Conservation (phyloP, 1,140 invertebrate species). For the Chionoecetes opilio region DNA sequence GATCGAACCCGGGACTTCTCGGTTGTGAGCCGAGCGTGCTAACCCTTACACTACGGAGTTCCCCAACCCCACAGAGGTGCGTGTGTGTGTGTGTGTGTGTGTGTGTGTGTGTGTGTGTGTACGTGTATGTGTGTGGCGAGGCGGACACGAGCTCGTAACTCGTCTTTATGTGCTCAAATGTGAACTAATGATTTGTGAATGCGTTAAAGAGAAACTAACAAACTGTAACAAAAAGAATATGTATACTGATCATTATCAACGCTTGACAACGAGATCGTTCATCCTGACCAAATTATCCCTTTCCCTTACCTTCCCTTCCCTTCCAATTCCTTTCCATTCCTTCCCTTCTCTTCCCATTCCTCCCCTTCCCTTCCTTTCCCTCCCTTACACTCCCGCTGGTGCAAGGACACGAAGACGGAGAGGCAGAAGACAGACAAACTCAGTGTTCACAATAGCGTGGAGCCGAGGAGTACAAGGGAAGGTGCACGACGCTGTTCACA, state of each 20-base stretch:
- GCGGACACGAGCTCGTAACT: not conserved
- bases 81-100: not conserved
- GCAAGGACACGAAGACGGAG: not conserved
- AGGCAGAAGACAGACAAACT: not conserved
- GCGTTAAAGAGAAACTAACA: slow-evolving; percentile 10
- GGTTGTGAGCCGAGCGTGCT: too few relatives aligned
- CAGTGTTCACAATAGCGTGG: not conserved
- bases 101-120: too few relatives aligned
- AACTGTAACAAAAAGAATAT: not conserved
- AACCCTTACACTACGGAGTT: too few relatives aligned
- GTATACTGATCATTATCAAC: not conserved
- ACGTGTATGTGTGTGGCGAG: too few relatives aligned
- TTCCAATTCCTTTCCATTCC: not conserved
- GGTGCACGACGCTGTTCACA: not conserved
- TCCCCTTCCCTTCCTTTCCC: not conserved
- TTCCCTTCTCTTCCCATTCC: not conserved
- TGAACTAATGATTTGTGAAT: not conserved
- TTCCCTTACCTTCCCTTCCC: not conserved
- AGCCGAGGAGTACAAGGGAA: not conserved
- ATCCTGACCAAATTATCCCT: not conserved
- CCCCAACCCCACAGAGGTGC: too few relatives aligned
- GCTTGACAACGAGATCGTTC: not conserved
- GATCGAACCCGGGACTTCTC: not conserved
- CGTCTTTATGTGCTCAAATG: slow-evolving; percentile 1
- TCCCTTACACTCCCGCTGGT: not conserved